These are phyloP conservation scores for Prosopocoilus inquinatus DNA, from an alignment of 2,888 invertebrate genomes.

Conservation along the genomic window DNA sequence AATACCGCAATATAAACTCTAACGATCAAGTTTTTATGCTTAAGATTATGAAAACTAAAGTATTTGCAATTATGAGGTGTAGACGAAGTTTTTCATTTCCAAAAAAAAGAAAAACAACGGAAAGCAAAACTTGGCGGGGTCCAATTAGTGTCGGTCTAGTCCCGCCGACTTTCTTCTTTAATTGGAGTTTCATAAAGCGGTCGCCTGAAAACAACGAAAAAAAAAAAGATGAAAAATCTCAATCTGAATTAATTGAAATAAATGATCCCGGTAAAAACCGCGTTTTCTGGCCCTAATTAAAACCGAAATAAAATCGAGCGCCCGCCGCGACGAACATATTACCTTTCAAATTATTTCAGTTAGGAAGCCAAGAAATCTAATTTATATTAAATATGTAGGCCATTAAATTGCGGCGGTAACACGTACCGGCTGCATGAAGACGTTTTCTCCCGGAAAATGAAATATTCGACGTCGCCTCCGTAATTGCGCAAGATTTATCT, in stretches of 20 bases:
- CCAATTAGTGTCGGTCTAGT: too few relatives aligned
- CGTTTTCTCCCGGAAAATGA: too few relatives aligned
- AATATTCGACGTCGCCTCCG: too few relatives aligned
- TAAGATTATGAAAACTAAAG: too few relatives aligned
- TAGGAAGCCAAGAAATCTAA: conserved; percentile 31
- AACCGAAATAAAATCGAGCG: conserved; percentile 14
- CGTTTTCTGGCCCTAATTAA: conserved; percentile 10
- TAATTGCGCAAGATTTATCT: too few relatives aligned
- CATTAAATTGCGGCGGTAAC: conserved; percentile 27
- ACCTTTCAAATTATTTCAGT: conserved; percentile 32
- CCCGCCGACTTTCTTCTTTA: background rate
- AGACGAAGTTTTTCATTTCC: conserved; percentile 1
- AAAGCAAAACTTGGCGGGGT: too few relatives aligned
- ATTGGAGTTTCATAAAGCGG: conserved; percentile 1
- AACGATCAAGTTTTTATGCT: too few relatives aligned
- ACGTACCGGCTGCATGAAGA: too few relatives aligned
- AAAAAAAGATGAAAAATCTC: background rate
- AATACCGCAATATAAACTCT: too few relatives aligned
- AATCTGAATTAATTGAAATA: conserved; percentile 1
- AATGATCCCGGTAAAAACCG: background rate
- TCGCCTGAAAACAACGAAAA: background rate
- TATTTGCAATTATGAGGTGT: too few relatives aligned
- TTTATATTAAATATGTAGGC: conserved; percentile 35
- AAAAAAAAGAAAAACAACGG: background rate
- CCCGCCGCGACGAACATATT: conserved; percentile 20